Base-by-base conservation (phyloP, 2,797 vertebrate genomes). In the Scomberomorus guttatus region DNA sequence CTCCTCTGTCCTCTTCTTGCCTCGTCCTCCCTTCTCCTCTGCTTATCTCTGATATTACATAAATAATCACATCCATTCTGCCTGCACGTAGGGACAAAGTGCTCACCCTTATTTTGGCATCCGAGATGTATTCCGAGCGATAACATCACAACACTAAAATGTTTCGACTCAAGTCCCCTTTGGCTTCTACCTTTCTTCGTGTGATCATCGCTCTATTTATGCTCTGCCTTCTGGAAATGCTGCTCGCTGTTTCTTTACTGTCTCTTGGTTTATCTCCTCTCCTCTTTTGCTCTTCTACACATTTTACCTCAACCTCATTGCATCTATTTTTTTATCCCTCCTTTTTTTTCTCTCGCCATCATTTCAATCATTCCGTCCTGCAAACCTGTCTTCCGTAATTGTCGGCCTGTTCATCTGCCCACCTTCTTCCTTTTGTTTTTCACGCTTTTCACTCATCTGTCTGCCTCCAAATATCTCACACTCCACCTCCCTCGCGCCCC, bases 161-260 rank as follows among this genome's bases (percentile, higher is more conserved):
- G 37, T 80, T 76, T 67, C 25, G 51, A 32, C 37, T 39, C 37
- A 59, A 48, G 57, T 77, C 75, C 76, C 78, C 84, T 80, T 82
- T 82, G 68, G 71, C 71, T 83, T 78, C 64, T 44, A 14, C 68
- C 64, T 58, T 67, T 80, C 51, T 55, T 3, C 6, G 3, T 60
- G 69, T 37, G 65, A 84, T 70, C 46, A 18, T 71, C 77, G 67
- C 72, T 89, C 63, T 72, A 18, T 88, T 80, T 89, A 60, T 79
- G 60, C 63, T 81, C 12, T 68, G 72, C 75, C 66, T 83, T 62
- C 68, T 63, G 60, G 37, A 85, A 61, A 34, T 39, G 37, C 60
- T 54, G 44, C 72, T 51, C 82, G 70, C 66, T 75, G 59, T 82
- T 79, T 79, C 61, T 42, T 29, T 6, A 63, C 52, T 80, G 59